Conservation (phyloP, 2,797 vertebrate genomes). For the Artibeus jamaicensis region DNA sequence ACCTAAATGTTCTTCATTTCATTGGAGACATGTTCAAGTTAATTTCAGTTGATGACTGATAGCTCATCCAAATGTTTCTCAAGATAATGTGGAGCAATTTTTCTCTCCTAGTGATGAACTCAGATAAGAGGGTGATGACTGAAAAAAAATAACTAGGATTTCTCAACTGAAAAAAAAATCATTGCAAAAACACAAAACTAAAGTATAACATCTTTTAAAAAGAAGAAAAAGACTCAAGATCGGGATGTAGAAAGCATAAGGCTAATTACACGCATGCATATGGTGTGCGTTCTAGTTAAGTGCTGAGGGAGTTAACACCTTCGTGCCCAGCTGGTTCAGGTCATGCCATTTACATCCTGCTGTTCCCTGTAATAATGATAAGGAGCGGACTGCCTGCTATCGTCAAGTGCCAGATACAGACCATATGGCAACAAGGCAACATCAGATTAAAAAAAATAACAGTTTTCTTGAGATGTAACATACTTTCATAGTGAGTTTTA, state of each 20-base stretch:
- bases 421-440: neutral
- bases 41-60: slow-evolving; percentile 69
- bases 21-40: slow-evolving; percentile 69
- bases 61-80: slow-evolving; percentile 64
- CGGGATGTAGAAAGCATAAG: neutral
- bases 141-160: slow-evolving; percentile 37
- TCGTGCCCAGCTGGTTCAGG: slow-evolving; percentile 56
- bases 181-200: neutral
- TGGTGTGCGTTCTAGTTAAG: neutral
- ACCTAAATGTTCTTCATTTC: slow-evolving; percentile 65
- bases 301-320: slow-evolving; percentile 49
- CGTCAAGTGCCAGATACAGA: slow-evolving; percentile 27
- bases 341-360: slow-evolving; percentile 42
- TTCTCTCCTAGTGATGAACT: slow-evolving; percentile 44
- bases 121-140: slow-evolving; percentile 41
- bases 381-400: slow-evolving; percentile 35
- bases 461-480: neutral
- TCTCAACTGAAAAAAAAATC: slow-evolving; percentile 35
- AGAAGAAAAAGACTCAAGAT: slow-evolving; percentile 34
- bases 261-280: slow-evolving; percentile 13
- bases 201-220: neutral
- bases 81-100: slow-evolving; percentile 55
- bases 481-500: neutral
- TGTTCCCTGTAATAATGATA: slow-evolving; percentile 25
- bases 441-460: neutral